Conservation (phyloP, 2,888 invertebrate genomes). For the Cephus pulcher region DNA sequence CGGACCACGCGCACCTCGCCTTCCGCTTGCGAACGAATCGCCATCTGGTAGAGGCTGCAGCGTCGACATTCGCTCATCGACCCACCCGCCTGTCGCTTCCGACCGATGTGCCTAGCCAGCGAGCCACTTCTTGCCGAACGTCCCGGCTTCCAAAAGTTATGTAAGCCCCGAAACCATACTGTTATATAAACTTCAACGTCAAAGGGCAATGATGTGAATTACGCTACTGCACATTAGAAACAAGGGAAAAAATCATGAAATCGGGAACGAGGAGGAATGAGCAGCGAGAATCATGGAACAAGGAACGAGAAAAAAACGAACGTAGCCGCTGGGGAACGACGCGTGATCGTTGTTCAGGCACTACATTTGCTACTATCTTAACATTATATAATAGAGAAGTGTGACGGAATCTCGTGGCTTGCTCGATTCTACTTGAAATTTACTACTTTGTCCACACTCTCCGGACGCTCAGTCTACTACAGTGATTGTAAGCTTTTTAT, state of each 20-base stretch:
- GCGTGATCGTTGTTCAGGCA: neutral
- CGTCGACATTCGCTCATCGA: slow-evolving; percentile 51
- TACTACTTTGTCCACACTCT: neutral
- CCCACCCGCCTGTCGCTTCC: slow-evolving; percentile 35
- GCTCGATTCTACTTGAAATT: neutral
- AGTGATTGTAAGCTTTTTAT: neutral
- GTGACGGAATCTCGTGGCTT: neutral
- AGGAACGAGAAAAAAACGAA: neutral
- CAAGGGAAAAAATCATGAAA: slow-evolving; percentile 20
- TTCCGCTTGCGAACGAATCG: slow-evolving; percentile 38
- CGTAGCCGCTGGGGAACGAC: neutral
- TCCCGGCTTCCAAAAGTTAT: slow-evolving; percentile 38
- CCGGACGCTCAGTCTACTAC: neutral
- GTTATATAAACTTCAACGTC: slow-evolving; percentile 42
- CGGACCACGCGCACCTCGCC: slow-evolving; percentile 1
- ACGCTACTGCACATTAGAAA: neutral
- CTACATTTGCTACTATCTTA: neutral
- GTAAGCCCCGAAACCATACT: slow-evolving; percentile 41
- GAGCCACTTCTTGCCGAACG: slow-evolving; percentile 22
- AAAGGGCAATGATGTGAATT: neutral
- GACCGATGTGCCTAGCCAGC: slow-evolving; percentile 11
- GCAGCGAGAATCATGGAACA: neutral
- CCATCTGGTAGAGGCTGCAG: slow-evolving; percentile 51
- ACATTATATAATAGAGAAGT: neutral
- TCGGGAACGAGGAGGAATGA: neutral